Base-by-base conservation (phyloP, 2,113 vertebrate species). In the Myiozetetes cayanensis region DNA sequence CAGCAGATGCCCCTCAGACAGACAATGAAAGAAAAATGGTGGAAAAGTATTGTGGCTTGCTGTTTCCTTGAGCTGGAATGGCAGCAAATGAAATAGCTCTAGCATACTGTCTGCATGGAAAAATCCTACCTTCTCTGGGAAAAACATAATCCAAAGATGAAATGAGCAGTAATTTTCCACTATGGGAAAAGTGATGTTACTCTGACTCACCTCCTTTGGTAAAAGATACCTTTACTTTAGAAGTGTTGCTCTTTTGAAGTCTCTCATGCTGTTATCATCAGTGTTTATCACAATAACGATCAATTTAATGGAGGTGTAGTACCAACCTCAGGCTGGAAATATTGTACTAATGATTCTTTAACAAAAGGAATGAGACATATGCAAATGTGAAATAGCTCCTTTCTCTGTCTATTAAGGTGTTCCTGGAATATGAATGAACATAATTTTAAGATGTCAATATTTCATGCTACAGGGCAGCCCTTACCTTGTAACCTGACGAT, bases 401-500 rank as follows among this genome's bases (percentile, higher is more conserved):
- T 80, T 67, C 52, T 75, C 70, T 91, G 33, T 61, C 76, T 94
- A 59, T 81, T 92, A 86, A 91, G 46, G 71, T 74, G 47, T 50
- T 49, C 49, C 76, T 78, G 47, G 56, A 78, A 90, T 52, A 90
- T 8, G 49, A 74, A 92, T 20, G 73, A 93, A 84, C 49, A 35
- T 61, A 89, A 92, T 81, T 80, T 71, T n/a, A 77, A 85, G 78
- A 83, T 56, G 61, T 78, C 85, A 95, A 17, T 78, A 55, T 77
- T 80, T 89, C 87, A 94, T 92, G 75, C 74, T 76, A 49, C 20
- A 41, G 56, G 81, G 78, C 84, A 95, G 96, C 27, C 78, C 97
- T 98, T 98, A 99, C 99, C 99, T 99, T 99, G 96, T 99, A 99
- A 98, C 99, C 99, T 46, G 99, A 99, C 21, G 99, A 99, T 98